Percentiles rank a stretch among this genome's conserved stretches.
phyloP scores from a whole-genome alignment of 2,888 invertebrate species.

The Dasypolia templi region DNA sequence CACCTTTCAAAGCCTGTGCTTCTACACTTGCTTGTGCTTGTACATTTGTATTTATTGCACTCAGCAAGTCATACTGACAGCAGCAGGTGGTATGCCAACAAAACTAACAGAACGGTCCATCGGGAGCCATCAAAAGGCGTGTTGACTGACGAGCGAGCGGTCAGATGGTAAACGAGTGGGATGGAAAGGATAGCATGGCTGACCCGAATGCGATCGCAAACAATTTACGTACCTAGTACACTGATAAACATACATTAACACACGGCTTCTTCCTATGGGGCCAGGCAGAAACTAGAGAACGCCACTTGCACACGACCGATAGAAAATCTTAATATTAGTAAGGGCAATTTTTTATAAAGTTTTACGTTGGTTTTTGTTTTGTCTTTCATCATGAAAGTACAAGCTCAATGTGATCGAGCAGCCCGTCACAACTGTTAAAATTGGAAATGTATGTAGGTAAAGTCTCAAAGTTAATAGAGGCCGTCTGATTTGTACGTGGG shows the following conservation, averaged over 20 bases:
- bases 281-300: background rate
- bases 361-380: no score
- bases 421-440: constrained; percentile 53
- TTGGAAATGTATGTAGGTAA: constrained; percentile 61
- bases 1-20: background rate
- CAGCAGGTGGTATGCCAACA: background rate
- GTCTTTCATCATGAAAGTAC: no score
- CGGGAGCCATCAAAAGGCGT: constrained; percentile 3
- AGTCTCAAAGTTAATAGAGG: constrained; percentile 67
- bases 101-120: constrained; percentile 12
- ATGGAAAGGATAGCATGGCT: background rate
- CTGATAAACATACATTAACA: background rate
- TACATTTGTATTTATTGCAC: background rate
- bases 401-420: constrained; percentile 44
- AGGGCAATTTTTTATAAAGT: no score
- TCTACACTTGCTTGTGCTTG: background rate
- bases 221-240: background rate
- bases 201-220: background rate
- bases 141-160: constrained; percentile 25
- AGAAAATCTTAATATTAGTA: background rate
- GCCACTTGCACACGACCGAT: background rate
- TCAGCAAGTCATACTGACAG: background rate
- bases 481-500: constrained; percentile 66
- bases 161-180: constrained; percentile 15
- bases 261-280: background rate